Evolutionary conservation across 2,888 invertebrate genomes (phyloP).

Genomic region (Oscheius sp.): DNA sequence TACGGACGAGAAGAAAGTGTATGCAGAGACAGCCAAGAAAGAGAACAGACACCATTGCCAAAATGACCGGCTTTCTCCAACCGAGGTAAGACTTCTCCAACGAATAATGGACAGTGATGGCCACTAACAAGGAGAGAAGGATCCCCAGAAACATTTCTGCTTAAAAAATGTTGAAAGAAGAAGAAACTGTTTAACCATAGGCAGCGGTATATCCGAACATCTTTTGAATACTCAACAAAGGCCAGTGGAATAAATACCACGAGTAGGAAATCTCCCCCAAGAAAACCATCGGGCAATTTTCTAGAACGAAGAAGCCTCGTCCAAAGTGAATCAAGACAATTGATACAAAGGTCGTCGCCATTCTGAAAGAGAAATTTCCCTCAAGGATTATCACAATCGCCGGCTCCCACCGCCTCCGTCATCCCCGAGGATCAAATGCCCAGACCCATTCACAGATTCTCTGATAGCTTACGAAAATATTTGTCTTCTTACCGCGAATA

Average conservation of each 20-base stretch:
- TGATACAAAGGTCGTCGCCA: neutral
- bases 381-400: no score
- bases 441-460: no score
- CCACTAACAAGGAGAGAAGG: neutral
- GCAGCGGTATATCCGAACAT: neutral
- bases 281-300: neutral
- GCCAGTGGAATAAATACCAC: constrained; percentile 4
- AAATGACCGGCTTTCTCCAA: neutral
- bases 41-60: neutral
- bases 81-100: neutral
- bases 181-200: neutral
- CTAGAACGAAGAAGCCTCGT: neutral
- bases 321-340: neutral
- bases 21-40: neutral
- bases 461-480: neutral
- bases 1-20: no score
- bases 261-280: constrained; percentile 1
- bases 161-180: neutral
- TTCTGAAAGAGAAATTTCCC: neutral
- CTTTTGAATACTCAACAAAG: neutral
- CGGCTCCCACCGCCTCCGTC: no score
- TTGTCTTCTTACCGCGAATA: constrained; percentile 3
- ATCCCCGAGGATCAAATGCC: no score
- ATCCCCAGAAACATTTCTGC: neutral
- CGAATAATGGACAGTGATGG: neutral